Evolutionary conservation across 2,888 invertebrate genomes (phyloP), one percentile per base, ranked within the genome.

Genomic region (Crematogaster levior): DNA sequence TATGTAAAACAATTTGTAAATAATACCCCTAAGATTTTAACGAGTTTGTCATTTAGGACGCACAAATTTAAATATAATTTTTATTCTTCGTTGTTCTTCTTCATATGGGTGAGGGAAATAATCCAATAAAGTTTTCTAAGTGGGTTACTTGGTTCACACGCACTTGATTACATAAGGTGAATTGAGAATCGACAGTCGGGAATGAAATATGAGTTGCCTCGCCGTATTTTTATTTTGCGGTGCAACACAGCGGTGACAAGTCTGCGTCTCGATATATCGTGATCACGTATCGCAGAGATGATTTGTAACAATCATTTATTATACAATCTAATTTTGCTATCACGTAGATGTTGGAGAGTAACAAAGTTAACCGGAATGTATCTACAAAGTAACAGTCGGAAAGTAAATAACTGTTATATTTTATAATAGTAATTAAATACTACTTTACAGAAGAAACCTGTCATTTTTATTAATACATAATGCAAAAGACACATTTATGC

Each of bases 131-230:
- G 37, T 15, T 4, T 9, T 56, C 30, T 15, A 61, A 37, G 40
- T 56, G 12, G 24, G 65, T 75, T 68, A 53, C 0, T 70, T 70
- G 37, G 12, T 56, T 68, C 70, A 9, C 53, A 56, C 43, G 18
- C 12, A 77, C 18, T 56, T 53, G 43, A 82, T 91, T 92, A 90
- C 63, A 80, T 92, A 91, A 92, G 73, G 79, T 75, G 70, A 84
- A 83, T 84, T 70, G 80, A 83, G 81, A 83, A 85, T 83, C 81
- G 77, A 82, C 79, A 86, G 68, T 73, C 80, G 73, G 15, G 87
- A 85, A 81, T 86, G 92, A 89, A 92, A 92, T 81, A 82, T 79
- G 89, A 92, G 88, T 58, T 82, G 85, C 37, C 61, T 70, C 24
- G 4, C 15, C 3, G 46, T 9, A 84, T 83, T 90, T 85, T 90